These are phyloP conservation scores for Clangula hyemalis DNA, from an alignment of 2,797 vertebrate species.

Conservation along the genomic window DNA sequence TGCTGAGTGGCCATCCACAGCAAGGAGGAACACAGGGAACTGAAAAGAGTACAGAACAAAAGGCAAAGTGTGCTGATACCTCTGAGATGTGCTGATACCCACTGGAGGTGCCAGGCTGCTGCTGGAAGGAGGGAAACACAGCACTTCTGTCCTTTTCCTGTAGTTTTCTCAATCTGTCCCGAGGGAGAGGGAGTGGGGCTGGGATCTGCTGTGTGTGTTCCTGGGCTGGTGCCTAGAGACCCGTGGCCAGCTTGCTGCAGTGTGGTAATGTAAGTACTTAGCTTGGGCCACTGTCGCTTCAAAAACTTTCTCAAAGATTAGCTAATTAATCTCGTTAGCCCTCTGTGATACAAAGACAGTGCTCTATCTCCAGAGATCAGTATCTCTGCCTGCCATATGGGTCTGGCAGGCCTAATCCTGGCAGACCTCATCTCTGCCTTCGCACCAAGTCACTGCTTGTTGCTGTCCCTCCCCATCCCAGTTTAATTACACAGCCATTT, in stretches of 20 bases:
- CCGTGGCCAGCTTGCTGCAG: neutral
- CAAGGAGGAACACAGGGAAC: neutral
- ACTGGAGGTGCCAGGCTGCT: neutral
- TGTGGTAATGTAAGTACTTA: neutral
- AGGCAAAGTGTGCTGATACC: neutral
- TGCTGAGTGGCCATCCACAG: neutral
- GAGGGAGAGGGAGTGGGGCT: neutral
- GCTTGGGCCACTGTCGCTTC: neutral
- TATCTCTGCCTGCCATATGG: neutral
- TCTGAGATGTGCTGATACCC: neutral
- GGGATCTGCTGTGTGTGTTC: neutral
- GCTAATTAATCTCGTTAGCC: neutral
- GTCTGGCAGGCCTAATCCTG: neutral
- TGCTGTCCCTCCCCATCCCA: neutral
- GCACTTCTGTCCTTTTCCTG: neutral
- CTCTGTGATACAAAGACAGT: neutral
- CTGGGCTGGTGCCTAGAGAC: neutral
- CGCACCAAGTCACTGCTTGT: rapidly evolving
- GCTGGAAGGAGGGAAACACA: neutral
- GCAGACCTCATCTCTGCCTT: neutral
- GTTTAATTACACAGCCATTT: neutral
- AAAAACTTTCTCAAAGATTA: neutral
- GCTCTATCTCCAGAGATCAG: neutral
- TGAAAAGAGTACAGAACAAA: neutral
- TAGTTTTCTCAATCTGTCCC: neutral